Evolutionary conservation across 2,113 vertebrate genomes (phyloP), one percentile per base, ranked within the genome.

Genomic region (Gadus macrocephalus): DNA sequence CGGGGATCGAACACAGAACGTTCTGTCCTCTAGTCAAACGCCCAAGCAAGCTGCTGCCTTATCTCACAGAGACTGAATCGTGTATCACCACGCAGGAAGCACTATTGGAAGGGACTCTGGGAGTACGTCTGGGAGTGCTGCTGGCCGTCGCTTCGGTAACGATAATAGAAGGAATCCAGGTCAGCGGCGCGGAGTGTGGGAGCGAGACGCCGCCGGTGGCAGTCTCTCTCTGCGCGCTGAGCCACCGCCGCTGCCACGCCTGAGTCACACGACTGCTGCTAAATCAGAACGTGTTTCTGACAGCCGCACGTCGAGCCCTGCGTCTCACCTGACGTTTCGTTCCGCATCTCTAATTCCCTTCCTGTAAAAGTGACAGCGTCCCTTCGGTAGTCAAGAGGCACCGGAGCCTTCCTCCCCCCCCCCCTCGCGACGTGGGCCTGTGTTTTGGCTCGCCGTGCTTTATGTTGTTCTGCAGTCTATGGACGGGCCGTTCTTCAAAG

Each of bases 91-190:
- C 42, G 42, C 42, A 49, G 42, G 42, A 49, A 14, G 42, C 8
- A 49, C 42, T 49, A 49, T 49, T 49, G 42, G 42, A 49, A 49
- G 42, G 42, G 42, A 9, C 9, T 49, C 8, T 14, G 22, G 59
- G 59, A 61, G 59, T 3, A 20, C 11, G 61, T 65, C 16, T 5
- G 28, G 31, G 63, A 38, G 63, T 17, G 63, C 55, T 15, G 55
- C 53, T 53, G 31, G 31, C 42, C 53, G 64, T 66, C 11, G 19
- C 53, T 66, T 20, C 20, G 38, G 6, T 25, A 66, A 53, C 15
- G 42, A 14, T 66, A 25, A 62, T 71, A 79, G 80, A 78, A 75
- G 75, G 85, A 83, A 83, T 87, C 86, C 83, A 83, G 78, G 82
- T 78, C 83, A 75, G 68, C 83, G 80, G 83, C 77, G 66, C 80